Evolutionary conservation across 2,797 vertebrate genomes (phyloP), one percentile per base, ranked within the genome.

Genomic region (Rhinatrema bivittatum): DNA sequence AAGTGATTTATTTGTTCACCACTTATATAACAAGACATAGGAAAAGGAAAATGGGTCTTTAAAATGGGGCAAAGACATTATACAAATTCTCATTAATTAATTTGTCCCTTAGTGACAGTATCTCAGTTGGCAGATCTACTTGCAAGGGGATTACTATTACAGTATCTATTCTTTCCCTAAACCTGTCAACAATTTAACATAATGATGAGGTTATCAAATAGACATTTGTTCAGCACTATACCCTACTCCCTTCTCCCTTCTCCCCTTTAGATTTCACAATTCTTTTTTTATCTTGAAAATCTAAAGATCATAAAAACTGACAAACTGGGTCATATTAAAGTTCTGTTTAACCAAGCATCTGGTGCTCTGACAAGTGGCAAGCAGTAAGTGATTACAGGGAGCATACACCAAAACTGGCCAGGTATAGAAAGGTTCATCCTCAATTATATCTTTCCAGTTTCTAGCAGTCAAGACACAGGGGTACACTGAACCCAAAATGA

Each of bases 1-100:
- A 56, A 74, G 48, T 52, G 60, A 47, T 52, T 56, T 11, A 62
- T 69, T 59, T 52, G 46, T 64, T 72, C 61, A 54, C n/a, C 46
- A 49, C 32, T 12, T n/a, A 10, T 59, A 25, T 23, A 30, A 45
- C 57, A 61, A 23, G 26, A 41, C 42, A 40, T 29, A 42, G 45
- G 20, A 43, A 46, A 15, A 29, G 13, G 65, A 62, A 62, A 10
- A 12, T 25, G n/a, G 14, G 4, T 42, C 38, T 13, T 61, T 59
- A 52, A 58, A 50, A 62, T 35, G 60, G 46, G 61, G 41, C 51
- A 57, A 33, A n/a, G n/a, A 29, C 4, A 7, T 42, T 49, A 46
- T 61, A 53, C 37, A 51, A 56, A 58, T 65, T 40, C 55, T 58
- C 2, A 1, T 50, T 61, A 50, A 56, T 56, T 62, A 67, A 65